Conservation (phyloP, 2,888 invertebrate species). For the Coleophora deauratella region DNA sequence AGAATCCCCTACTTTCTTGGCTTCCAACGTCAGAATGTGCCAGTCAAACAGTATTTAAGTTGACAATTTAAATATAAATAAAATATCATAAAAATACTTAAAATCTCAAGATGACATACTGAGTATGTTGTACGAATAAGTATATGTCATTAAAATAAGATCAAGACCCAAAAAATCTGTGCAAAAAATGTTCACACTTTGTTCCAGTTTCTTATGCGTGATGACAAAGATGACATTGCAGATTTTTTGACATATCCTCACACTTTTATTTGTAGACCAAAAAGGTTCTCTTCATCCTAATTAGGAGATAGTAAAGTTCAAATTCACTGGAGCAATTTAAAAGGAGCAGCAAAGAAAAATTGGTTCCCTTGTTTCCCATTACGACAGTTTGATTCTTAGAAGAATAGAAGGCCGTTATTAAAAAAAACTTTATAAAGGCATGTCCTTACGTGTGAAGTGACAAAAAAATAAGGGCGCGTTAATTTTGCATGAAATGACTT, state of each 20-base stretch:
- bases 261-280: background rate
- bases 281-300: constrained; percentile 1
- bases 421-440: constrained; percentile 37
- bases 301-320: background rate
- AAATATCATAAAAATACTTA: too few relatives aligned
- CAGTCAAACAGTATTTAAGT: too few relatives aligned
- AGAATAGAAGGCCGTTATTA: constrained; percentile 34
- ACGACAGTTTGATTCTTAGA: constrained; percentile 19
- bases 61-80: too few relatives aligned
- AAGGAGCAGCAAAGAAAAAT: constrained; percentile 5
- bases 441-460: constrained; percentile 35
- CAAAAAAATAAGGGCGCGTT: constrained; percentile 46
- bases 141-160: constrained; percentile 25
- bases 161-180: constrained; percentile 14
- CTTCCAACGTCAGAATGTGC: too few relatives aligned
- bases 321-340: background rate
- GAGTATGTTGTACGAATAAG: too few relatives aligned
- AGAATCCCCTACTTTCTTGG: too few relatives aligned
- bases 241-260: constrained; percentile 22
- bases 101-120: too few relatives aligned
- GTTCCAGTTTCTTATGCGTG: constrained; percentile 32
- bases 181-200: constrained; percentile 3
- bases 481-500: constrained; percentile 67
- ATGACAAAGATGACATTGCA: constrained; percentile 40
- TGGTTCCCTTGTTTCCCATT: too few relatives aligned